Conservation (phyloP, 2,113 vertebrate species). For the Lontra canadensis region DNA sequence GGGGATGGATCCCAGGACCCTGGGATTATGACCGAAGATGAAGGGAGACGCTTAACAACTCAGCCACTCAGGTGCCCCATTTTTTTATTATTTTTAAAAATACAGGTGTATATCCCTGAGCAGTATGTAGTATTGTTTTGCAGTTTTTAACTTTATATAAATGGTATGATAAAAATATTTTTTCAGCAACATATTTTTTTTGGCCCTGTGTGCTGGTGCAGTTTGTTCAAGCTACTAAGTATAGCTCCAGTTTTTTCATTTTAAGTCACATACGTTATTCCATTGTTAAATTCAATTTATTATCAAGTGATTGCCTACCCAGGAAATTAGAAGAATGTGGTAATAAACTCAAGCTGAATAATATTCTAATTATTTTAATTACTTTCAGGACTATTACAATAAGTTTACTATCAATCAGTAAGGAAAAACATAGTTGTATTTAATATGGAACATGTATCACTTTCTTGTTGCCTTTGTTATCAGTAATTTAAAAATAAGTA, state of each 20-base stretch:
- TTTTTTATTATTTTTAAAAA: not conserved
- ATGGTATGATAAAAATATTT: not conserved
- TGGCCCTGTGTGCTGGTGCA: not conserved
- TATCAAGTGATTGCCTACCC: not conserved
- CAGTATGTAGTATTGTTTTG: not conserved
- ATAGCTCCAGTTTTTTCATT: not conserved
- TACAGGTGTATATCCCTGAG: not conserved
- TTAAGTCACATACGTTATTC: not conserved
- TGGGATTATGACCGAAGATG: too few species aligned
- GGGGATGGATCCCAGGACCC: too few species aligned
- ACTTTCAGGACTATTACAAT: not conserved
- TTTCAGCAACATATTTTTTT: not conserved
- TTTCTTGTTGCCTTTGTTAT: conserved; percentile 9
- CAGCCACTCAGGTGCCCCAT: not conserved
- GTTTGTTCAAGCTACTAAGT: not conserved
- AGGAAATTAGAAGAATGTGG: not conserved
- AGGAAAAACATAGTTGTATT: not conserved
- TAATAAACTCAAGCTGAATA: not conserved
- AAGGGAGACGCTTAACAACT: too few species aligned
- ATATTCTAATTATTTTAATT: not conserved
- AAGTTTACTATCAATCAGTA: not conserved
- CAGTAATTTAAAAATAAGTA: conserved; percentile 32
- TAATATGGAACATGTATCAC: not conserved
- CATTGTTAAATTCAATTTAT: not conserved
- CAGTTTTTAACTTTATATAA: not conserved